phyloP scores from a whole-genome alignment of 1,140 invertebrate genomes.

The Pseudomyrmex dendroicus region DNA sequence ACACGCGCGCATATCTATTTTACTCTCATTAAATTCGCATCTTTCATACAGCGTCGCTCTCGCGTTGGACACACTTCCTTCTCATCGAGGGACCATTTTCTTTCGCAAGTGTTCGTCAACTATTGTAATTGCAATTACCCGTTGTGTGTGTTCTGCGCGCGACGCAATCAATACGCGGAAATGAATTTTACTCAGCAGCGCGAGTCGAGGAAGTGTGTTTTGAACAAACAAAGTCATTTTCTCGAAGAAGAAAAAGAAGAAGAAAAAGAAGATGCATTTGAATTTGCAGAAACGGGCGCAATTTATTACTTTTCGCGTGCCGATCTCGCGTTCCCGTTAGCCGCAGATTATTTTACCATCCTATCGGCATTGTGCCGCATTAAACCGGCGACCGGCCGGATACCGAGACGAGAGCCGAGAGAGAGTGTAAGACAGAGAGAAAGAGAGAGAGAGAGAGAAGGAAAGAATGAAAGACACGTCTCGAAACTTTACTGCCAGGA shows the following conservation, averaged over 20 bases:
- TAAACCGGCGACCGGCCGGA: conserved; percentile 37
- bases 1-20: neutral
- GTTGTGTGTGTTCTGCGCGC: neutral
- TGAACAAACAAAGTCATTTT: neutral
- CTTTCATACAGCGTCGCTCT: neutral
- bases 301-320: conserved; percentile 51
- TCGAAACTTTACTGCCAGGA: conserved; percentile 54
- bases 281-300: conserved; percentile 34
- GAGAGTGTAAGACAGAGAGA: neutral
- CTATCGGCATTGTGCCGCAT: conserved; percentile 52
- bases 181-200: neutral
- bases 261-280: conserved; percentile 28
- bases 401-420: conserved; percentile 14
- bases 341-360: conserved; percentile 61
- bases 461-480: neutral
- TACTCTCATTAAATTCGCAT: conserved; percentile 11
- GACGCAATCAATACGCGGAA: neutral
- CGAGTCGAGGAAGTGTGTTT: neutral
- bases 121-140: too few species aligned
- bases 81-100: neutral
- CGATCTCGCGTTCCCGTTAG: conserved; percentile 58
- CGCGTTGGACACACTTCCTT: conserved; percentile 7
- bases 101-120: too few species aligned
- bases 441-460: too few species aligned
- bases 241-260: neutral